Evolutionary conservation across 2,888 invertebrate species (phyloP).

Genomic region (Melanchra persicariae): DNA sequence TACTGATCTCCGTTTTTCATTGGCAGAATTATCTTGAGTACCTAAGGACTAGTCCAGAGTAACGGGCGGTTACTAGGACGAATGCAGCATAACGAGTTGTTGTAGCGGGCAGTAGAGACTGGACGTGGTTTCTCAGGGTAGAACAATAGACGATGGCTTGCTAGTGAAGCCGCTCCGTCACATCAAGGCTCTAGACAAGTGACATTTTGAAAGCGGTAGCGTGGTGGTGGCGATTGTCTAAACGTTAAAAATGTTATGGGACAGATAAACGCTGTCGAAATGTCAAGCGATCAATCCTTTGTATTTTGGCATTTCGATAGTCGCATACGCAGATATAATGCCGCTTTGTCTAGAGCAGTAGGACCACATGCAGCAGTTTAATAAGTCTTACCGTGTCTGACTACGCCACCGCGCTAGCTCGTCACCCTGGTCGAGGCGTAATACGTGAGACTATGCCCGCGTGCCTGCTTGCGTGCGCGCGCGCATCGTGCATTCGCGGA

Average conservation of each 20-base stretch:
- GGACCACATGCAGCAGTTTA: too few relatives aligned
- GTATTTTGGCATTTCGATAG: too few relatives aligned
- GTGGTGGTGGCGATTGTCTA: too few relatives aligned
- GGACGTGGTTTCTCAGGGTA: neutral
- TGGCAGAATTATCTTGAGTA: constrained; percentile 28
- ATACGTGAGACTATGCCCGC: constrained; percentile 46
- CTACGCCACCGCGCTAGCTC: neutral
- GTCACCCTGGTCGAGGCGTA: neutral
- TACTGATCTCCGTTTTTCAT: constrained; percentile 16
- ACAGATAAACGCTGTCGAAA: too few relatives aligned
- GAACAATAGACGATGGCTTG: neutral
- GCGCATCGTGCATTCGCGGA: constrained; percentile 10
- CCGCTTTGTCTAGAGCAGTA: too few relatives aligned
- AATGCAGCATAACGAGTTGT: neutral
- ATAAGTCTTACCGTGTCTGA: neutral
- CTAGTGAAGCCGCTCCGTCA: neutral
- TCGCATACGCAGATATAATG: too few relatives aligned
- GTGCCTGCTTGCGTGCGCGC: constrained; percentile 1
- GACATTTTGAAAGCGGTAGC: too few relatives aligned
- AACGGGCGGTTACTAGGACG: neutral
- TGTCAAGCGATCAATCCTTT: too few relatives aligned
- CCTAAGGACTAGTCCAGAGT: neutral
- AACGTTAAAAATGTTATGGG: too few relatives aligned
- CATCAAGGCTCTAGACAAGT: too few relatives aligned
- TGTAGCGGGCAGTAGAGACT: neutral